Evolutionary conservation across 1,140 invertebrate species (phyloP).

Genomic region (Gonioctena quinquepunctata): DNA sequence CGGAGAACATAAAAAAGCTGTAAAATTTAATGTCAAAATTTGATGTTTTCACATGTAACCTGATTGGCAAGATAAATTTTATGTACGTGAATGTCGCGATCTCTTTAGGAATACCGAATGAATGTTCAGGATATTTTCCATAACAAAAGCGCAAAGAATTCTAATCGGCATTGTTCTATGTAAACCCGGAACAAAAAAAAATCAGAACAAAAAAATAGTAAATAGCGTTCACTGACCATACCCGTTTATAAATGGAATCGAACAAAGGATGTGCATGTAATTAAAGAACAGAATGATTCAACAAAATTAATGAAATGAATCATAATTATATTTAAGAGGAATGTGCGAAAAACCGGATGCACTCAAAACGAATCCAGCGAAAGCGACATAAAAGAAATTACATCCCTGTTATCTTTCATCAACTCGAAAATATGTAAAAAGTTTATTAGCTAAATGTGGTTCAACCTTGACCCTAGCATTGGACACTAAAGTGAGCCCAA

Average conservation of each 20-base stretch:
- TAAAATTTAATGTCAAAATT: background rate
- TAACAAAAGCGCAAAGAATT: background rate
- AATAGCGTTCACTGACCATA: background rate
- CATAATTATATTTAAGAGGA: background rate
- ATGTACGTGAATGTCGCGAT: background rate
- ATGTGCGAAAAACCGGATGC: background rate
- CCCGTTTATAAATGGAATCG: background rate
- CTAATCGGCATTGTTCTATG: background rate
- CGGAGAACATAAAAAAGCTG: no score
- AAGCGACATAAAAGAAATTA: background rate
- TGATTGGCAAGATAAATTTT: background rate
- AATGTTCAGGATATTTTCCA: background rate
- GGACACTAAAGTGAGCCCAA: conserved; percentile 26
- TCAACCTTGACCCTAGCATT: conserved; percentile 21
- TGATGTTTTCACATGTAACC: background rate
- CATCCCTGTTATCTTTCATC: background rate
- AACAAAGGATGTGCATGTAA: background rate
- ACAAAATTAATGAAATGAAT: background rate
- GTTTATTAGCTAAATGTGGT: background rate
- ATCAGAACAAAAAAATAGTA: background rate
- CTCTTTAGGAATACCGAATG: background rate
- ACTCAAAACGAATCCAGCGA: background rate
- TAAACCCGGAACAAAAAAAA: background rate
- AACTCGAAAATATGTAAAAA: background rate
- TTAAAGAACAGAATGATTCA: background rate